A percentile compares a stretch with the other conserved stretches of the same genome.
phyloP scores from a whole-genome alignment of 2,113 vertebrate species.

The Apus apus region DNA sequence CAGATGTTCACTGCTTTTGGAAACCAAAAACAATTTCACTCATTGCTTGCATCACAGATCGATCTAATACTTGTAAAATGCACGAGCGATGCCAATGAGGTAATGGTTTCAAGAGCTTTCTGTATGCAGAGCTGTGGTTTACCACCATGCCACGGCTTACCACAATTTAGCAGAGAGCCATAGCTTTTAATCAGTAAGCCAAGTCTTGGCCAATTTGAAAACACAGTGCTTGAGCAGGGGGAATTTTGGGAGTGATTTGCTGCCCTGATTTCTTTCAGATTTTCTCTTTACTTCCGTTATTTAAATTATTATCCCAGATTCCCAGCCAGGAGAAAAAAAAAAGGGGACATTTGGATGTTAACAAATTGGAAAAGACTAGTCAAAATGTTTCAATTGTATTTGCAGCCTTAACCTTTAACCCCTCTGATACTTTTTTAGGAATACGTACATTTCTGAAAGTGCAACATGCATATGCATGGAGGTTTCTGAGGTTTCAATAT shows the following conservation, averaged over 20 bases:
- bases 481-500: background rate
- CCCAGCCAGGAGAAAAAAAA: background rate
- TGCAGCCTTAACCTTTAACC: background rate
- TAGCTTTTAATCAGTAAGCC: constrained; percentile 1
- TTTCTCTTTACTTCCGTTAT: background rate
- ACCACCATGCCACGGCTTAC: background rate
- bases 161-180: background rate
- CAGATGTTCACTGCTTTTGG: constrained; percentile 57
- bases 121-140: background rate
- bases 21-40: constrained; percentile 24
- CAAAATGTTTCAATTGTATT: background rate
- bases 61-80: constrained; percentile 59
- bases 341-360: background rate
- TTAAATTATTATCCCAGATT: background rate
- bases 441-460: background rate
- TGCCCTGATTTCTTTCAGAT: background rate
- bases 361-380: background rate
- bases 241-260: background rate
- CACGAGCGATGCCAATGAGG: background rate
- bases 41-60: constrained; percentile 23
- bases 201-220: background rate
- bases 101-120: constrained; percentile 55
- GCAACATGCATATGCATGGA: background rate
- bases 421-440: background rate
- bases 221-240: background rate